Conservation (phyloP, 2,888 invertebrate genomes). For the Aphodius sticticus region DNA sequence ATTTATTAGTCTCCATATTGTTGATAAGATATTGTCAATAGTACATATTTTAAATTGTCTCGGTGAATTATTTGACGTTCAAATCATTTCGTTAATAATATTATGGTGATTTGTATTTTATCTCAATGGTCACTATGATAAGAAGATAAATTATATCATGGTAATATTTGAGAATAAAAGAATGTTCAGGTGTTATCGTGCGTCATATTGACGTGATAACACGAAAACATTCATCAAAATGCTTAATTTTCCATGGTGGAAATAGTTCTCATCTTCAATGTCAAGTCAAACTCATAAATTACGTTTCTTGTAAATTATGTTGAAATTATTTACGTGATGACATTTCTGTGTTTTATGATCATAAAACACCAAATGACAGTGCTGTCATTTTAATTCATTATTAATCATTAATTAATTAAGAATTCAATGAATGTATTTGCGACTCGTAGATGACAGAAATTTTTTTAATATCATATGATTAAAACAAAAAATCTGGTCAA, state of each 20-base stretch:
- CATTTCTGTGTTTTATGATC: too few species aligned
- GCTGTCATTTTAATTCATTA: too few species aligned
- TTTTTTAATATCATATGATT: too few species aligned
- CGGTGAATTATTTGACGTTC: neutral
- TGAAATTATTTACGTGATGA: too few species aligned
- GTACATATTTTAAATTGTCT: neutral
- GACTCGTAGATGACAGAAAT: too few species aligned
- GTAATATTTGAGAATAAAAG: neutral
- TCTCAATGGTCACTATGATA: neutral
- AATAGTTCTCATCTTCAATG: too few species aligned
- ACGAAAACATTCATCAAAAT: neutral
- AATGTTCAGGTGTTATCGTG: neutral
- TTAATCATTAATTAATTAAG: too few species aligned
- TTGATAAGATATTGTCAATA: neutral
- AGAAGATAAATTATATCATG: neutral
- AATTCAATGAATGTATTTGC: too few species aligned
- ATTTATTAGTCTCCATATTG: neutral
- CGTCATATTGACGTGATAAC: neutral
- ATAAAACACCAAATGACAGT: too few species aligned
- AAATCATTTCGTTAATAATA: neutral
- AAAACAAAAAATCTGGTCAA: too few species aligned
- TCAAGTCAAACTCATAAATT: too few species aligned
- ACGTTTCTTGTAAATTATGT: too few species aligned
- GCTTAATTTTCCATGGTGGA: neutral
- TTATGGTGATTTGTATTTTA: neutral